Percentiles rank a stretch among this genome's conserved stretches.
Evolutionary conservation across 1,140 invertebrate genomes (phyloP).

Genomic region (Panagrolaimus sp.): DNA sequence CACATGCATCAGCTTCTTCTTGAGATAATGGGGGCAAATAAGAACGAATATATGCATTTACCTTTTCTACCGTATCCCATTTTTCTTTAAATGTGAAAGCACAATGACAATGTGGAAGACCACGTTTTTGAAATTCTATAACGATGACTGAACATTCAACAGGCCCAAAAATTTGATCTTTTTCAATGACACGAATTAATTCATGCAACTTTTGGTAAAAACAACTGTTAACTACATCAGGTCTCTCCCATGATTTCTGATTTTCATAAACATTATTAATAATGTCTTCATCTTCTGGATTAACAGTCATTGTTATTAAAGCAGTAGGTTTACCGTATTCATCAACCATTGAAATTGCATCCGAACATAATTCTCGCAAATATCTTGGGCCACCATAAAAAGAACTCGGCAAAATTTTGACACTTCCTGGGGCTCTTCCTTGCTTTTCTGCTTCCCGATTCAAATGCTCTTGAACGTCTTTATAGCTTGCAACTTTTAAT

Average conservation of each 20-base stretch:
- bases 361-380: too few relatives aligned
- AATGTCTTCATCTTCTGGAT: constrained; percentile 53
- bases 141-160: constrained; percentile 34
- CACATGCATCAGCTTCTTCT: too few relatives aligned
- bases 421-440: too few relatives aligned
- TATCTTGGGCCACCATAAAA: too few relatives aligned
- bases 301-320: constrained; percentile 48
- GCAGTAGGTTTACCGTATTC: constrained; percentile 44
- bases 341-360: constrained; percentile 63
- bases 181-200: constrained; percentile 36
- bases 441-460: too few relatives aligned
- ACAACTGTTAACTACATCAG: constrained; percentile 50
- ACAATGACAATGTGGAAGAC: constrained; percentile 59
- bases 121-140: constrained; percentile 60
- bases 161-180: constrained; percentile 45
- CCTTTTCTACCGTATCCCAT: constrained; percentile 24
- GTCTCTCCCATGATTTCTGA: constrained; percentile 40
- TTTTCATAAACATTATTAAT: constrained; percentile 42
- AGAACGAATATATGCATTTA: constrained; percentile 29
- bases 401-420: too few relatives aligned
- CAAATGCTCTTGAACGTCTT: too few relatives aligned
- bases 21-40: too few relatives aligned
- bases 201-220: constrained; percentile 46
- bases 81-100: constrained; percentile 44
- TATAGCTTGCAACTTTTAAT: too few relatives aligned